These are phyloP conservation scores for Chelidonichthys spinosus DNA, from an alignment of 2,797 vertebrate genomes.

Conservation along the genomic window DNA sequence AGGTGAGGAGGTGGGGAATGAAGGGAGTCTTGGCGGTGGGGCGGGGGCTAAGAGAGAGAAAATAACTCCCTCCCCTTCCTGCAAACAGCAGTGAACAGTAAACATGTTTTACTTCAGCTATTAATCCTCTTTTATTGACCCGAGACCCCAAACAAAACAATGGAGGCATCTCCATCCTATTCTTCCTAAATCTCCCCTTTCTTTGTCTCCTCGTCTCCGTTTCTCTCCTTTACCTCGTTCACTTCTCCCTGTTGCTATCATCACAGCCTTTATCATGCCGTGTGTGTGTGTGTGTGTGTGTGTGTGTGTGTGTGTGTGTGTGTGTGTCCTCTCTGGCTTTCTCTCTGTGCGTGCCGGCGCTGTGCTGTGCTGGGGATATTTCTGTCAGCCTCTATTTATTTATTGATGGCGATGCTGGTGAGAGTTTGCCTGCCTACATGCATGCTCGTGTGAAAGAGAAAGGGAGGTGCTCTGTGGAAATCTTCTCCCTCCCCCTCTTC, in stretches of 20 bases:
- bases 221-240: constrained; percentile 43
- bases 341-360: constrained; percentile 68
- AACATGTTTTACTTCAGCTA: constrained; percentile 68
- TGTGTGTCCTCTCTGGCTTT: constrained; percentile 48
- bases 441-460: constrained; percentile 60
- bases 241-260: constrained; percentile 48
- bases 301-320: constrained; percentile 33
- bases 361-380: constrained; percentile 77
- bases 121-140: constrained; percentile 60
- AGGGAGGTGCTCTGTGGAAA: constrained; percentile 64
- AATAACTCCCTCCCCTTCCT: constrained; percentile 18
- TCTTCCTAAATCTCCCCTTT: constrained; percentile 39
- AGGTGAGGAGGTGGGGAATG: constrained; percentile 36
- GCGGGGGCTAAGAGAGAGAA: constrained; percentile 22
- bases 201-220: constrained; percentile 25
- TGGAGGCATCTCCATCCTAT: constrained; percentile 38
- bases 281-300: constrained; percentile 38
- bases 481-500: constrained; percentile 33
- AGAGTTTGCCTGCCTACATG: constrained; percentile 78
- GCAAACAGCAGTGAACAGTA: constrained; percentile 62
- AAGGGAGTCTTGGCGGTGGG: constrained; percentile 24
- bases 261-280: constrained; percentile 56
- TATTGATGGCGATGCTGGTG: constrained; percentile 82
- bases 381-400: constrained; percentile 83
- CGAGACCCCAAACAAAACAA: constrained; percentile 51